Base-by-base conservation (phyloP, 92 coral and sea anemone species). In the Phenganax stokvisi region DNA sequence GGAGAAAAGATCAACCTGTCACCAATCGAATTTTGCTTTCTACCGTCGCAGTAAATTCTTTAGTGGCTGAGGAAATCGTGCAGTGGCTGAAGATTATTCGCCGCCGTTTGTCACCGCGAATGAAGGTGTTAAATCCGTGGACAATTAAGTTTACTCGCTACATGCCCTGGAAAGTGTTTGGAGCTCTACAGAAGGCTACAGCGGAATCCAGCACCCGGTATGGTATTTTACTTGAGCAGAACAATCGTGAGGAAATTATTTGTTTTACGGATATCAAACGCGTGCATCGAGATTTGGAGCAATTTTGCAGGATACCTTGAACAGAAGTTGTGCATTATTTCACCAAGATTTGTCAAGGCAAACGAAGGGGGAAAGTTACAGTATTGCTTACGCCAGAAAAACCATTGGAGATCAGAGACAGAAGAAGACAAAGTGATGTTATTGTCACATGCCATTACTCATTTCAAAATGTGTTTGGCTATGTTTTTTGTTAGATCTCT, bases 81-180 rank as follows among this genome's bases (percentile, higher is more conserved):
- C 84, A 51, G 58, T 61, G 72, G 89, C 83, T 83, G 70, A 83
- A 71, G 71, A 7, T 78, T 51, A 83, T 71, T 27, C 85, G 77
- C 84, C 79, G 87, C 61, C 85, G 78, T 28, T 56, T 83, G 82
- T 68, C 65, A 54, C 79, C 84, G 57, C 75, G 87, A n/a, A 83
- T 70, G 84, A 79, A 58, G 79, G 87, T 82, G 56, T 73, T 72
- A 76, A 75, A 83, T 10, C 87, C 85, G 13, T 87, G 89, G 87
- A 83, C 87, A 28, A 81, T 83, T 54, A 78, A 64, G 10, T 83
- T 83, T 74, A 70, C 71, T 63, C 61, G 86, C 11, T 66, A 86
- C 83, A 76, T 87, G 84, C 80, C 85, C 6, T 73, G 57, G 72
- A 83, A 83, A 83, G 80, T 87, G 57, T 87, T 87, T 77, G 31